A percentile compares a stretch with the other conserved stretches of the same genome.
Conservation (phyloP, 1,140 invertebrate species). For the Eulimnadia texana region DNA sequence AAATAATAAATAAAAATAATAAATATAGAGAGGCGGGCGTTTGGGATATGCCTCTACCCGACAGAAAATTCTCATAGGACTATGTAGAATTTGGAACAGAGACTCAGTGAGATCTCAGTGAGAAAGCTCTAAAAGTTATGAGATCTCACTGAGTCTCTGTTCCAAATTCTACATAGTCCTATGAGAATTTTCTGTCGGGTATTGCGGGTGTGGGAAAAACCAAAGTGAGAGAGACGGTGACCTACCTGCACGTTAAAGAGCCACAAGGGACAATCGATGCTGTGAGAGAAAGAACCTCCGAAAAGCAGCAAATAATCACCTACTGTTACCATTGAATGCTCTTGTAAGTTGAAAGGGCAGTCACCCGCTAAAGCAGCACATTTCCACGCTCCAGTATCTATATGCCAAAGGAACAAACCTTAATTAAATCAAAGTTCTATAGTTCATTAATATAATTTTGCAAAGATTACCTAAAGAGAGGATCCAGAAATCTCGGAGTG, state of each 20-base stretch:
- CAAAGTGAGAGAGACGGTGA: too few relatives aligned
- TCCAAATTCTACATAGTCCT: too few relatives aligned
- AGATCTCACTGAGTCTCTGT: too few relatives aligned
- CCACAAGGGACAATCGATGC: constrained; percentile 73
- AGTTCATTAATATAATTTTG: neutral
- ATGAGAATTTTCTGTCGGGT: too few relatives aligned
- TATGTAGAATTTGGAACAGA: too few relatives aligned
- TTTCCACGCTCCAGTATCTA: constrained; percentile 31
- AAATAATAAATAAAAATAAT: too few relatives aligned
- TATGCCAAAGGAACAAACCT: constrained; percentile 12
- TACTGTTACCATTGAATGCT: constrained; percentile 67
- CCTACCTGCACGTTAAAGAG: constrained; percentile 22
- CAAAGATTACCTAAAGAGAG: constrained; percentile 54
- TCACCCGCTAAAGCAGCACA: constrained; percentile 23
- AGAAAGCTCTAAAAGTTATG: too few relatives aligned
- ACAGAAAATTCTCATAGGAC: too few relatives aligned
- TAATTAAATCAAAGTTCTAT: constrained; percentile 1
- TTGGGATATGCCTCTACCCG: too few relatives aligned
- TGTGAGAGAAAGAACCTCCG: constrained; percentile 68
- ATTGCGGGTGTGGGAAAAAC: too few relatives aligned
- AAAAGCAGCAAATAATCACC: constrained; percentile 65
- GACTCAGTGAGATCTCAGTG: too few relatives aligned
- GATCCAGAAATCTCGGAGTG: constrained; percentile 70
- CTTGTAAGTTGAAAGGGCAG: constrained; percentile 57
- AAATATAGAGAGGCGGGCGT: too few relatives aligned